Base-by-base conservation (phyloP, 2,888 invertebrate genomes). In the Sepioteuthis lessoniana region DNA sequence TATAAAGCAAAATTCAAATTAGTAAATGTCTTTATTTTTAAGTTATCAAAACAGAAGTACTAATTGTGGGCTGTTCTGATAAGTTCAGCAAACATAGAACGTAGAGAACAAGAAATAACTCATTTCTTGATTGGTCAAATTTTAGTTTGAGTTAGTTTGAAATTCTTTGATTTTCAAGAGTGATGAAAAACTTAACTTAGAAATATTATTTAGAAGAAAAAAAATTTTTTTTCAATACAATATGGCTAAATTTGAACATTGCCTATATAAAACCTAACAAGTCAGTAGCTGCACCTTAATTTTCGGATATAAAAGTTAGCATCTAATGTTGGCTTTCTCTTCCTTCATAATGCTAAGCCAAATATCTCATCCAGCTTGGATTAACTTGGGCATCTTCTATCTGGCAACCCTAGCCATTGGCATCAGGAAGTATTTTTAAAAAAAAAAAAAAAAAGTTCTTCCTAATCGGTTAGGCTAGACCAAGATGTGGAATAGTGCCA, bases 401-500 rank as follows among this genome's bases (percentile, higher is more conserved):
- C 92, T 92, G 92, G 92, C 92, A 25, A 92, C 42, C 92, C 47
- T 92, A 42, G 47, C 42, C 92, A n/a, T 42, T 47, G 47, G 47
- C 47, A 92, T 92, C 92, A 92, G 42, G 42, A 92, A 92, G 47
- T 92, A 16, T 5, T 28, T n/a, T n/a, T n/a, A n/a, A n/a, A n/a
- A n/a, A n/a, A 55, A 28, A 5, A 55, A 55, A 55, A 28, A 76
- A 76, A 76, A 76, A n/a, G 35, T 76, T 76, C 76, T 92, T 92
- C 92, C 47, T 92, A 47, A 46, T 92, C 19, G 47, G 92, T 92
- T 42, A 47, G 92, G 38, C 42, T 42, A 42, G 42, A 46, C n/a
- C n/a, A 92, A 92, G 42, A 92, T 92, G 92, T 92, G 92, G 92
- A 92, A 92, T 92, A 47, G 35, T 92, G 47, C 92, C 47, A 46